phyloP scores from a whole-genome alignment of 2,113 vertebrate genomes.

The Cyprinus carpio region DNA sequence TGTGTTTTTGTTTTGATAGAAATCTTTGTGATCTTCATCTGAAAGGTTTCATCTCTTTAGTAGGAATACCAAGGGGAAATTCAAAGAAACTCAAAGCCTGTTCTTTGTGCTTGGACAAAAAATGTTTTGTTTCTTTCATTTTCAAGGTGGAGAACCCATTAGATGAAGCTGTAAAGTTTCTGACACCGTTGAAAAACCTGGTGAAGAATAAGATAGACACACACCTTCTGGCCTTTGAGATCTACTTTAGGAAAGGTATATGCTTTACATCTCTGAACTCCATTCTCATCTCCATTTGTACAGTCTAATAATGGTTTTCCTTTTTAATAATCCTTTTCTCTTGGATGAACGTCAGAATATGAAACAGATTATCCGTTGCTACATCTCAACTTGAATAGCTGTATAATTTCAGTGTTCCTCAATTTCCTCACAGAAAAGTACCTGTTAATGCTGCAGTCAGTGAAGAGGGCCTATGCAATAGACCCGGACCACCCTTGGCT shows the following conservation, averaged over 20 bases:
- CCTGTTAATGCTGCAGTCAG: slow-evolving; percentile 98
- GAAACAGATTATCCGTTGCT: not conserved
- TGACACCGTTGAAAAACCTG: slow-evolving; percentile 95
- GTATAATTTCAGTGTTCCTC: not conserved
- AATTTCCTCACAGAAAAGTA: slow-evolving; percentile 83
- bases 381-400: not conserved
- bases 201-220: slow-evolving; percentile 98
- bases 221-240: slow-evolving; percentile 98
- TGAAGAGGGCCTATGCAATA: slow-evolving; percentile 91
- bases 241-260: slow-evolving; percentile 98
- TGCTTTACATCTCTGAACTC: not conserved
- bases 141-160: slow-evolving; percentile 92
- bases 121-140: not conserved
- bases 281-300: not conserved
- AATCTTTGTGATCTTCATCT: slow-evolving; percentile 1
- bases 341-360: not conserved
- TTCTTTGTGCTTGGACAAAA: not conserved
- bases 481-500: slow-evolving; percentile 96
- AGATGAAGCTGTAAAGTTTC: slow-evolving; percentile 99
- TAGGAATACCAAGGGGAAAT: not conserved
- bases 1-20: slow-evolving; percentile 53
- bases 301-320: not conserved
- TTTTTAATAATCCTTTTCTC: not conserved
- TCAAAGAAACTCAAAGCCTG: not conserved
- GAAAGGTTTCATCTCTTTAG: not conserved